phyloP scores from a whole-genome alignment of 2,888 invertebrate genomes.

The Anagyrus pseudococci region DNA sequence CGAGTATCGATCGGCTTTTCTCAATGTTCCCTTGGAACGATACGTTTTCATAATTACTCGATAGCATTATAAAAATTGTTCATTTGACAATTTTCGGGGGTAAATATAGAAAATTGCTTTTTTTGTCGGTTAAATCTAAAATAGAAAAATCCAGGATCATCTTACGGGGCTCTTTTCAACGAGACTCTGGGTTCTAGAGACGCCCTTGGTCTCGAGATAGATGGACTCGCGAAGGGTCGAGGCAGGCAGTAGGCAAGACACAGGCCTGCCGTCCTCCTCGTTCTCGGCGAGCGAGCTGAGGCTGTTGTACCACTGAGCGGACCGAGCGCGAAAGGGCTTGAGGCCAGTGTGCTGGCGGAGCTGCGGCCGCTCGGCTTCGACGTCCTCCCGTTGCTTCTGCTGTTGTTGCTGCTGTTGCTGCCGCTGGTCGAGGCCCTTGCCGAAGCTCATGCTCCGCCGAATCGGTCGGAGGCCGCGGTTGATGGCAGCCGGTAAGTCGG shows the following conservation, averaged over 20 bases:
- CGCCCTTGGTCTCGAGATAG: conserved; percentile 39
- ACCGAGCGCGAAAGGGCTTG: conserved; percentile 45
- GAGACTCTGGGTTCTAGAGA: conserved; percentile 49
- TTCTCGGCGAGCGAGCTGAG: conserved; percentile 54
- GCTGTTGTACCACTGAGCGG: conserved; percentile 57
- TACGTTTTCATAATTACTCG: too few species aligned
- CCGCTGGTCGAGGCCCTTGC: conserved; percentile 52
- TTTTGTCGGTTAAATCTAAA: too few species aligned
- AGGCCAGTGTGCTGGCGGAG: conserved; percentile 24
- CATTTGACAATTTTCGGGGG: too few species aligned
- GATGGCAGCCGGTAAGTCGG: conserved; percentile 57
- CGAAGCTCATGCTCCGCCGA: conserved; percentile 55
- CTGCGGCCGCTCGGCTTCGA: conserved; percentile 22
- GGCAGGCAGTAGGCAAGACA: conserved; percentile 12
- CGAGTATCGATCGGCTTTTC: too few species aligned
- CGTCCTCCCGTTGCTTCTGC: conserved; percentile 31
- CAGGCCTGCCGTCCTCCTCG: conserved; percentile 39
- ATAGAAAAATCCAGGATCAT: too few species aligned
- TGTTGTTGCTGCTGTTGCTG: conserved; percentile 29
- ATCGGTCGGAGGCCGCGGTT: conserved; percentile 55
- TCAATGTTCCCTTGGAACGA: too few species aligned
- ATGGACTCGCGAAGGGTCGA: conserved; percentile 23
- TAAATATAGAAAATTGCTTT: too few species aligned
- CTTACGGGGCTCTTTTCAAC: conserved; percentile 51
- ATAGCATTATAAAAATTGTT: too few species aligned